Evolutionary conservation across 2,113 vertebrate species (phyloP).

Genomic region (Ovis canadensis): DNA sequence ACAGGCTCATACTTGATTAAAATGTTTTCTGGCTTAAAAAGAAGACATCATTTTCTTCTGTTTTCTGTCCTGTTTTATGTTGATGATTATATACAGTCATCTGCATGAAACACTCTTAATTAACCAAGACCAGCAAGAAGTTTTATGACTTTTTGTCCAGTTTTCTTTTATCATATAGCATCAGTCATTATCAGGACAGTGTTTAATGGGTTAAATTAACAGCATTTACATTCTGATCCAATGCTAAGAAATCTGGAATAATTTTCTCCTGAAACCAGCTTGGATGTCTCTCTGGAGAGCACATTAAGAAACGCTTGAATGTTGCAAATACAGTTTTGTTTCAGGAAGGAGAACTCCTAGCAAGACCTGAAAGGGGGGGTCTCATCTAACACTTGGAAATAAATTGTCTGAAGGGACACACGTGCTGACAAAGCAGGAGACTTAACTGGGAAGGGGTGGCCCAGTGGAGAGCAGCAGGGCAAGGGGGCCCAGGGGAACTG

Average conservation of each 20-base stretch:
- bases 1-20: slow-evolving; percentile 55
- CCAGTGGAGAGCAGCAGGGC: background rate
- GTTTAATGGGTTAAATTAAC: background rate
- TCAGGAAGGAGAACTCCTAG: background rate
- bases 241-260: slow-evolving; percentile 31
- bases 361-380: background rate
- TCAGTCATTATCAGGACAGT: background rate
- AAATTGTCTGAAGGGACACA: background rate
- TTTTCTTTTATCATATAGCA: background rate
- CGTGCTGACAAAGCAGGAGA: background rate
- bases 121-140: background rate
- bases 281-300: slow-evolving; percentile 25
- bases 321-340: background rate
- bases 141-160: background rate
- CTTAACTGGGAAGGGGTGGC: background rate
- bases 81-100: background rate
- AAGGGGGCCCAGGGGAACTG: background rate
- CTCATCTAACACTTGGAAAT: background rate
- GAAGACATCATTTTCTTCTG: background rate
- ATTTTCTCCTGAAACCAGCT: slow-evolving; percentile 24
- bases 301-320: background rate
- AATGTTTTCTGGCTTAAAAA: slow-evolving; percentile 47
- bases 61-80: background rate
- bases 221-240: background rate
- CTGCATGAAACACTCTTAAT: background rate